phyloP scores from a whole-genome alignment of 2,888 invertebrate species.

The Pristionchus arcanus region DNA sequence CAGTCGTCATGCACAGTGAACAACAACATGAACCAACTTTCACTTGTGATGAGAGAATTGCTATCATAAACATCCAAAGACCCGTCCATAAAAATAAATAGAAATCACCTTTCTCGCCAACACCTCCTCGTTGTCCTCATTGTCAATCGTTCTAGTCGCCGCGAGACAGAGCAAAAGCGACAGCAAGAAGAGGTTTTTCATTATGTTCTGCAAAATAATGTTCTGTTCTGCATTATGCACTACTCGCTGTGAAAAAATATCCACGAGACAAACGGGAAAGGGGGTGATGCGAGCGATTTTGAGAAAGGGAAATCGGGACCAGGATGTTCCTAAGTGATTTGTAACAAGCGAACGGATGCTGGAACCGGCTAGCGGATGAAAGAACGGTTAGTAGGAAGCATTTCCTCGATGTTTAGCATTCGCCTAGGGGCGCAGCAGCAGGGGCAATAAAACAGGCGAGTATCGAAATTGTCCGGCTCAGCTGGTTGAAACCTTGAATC shows the following conservation, averaged over 20 bases:
- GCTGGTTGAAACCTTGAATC: neutral
- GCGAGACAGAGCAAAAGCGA: neutral
- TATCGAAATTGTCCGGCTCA: neutral
- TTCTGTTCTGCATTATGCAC: neutral
- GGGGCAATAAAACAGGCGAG: neutral
- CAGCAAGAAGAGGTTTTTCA: neutral
- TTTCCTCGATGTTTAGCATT: neutral
- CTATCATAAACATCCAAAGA: no score
- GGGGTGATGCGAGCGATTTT: neutral
- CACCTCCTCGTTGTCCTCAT: slow-evolving; percentile 1
- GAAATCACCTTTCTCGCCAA: neutral
- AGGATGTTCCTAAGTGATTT: neutral
- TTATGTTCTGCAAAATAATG: neutral
- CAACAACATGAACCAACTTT: no score
- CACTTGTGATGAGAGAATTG: no score
- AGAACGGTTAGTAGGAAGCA: no score
- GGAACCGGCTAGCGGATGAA: neutral
- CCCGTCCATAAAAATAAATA: neutral
- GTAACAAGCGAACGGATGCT: neutral
- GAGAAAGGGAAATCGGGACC: neutral
- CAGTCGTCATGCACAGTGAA: no score
- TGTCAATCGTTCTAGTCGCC: neutral
- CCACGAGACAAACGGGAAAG: neutral
- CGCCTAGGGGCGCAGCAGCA: neutral
- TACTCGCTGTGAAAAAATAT: no score